Evolutionary conservation across 1,140 invertebrate species (phyloP).

Genomic region (Spodoptera frugiperda): DNA sequence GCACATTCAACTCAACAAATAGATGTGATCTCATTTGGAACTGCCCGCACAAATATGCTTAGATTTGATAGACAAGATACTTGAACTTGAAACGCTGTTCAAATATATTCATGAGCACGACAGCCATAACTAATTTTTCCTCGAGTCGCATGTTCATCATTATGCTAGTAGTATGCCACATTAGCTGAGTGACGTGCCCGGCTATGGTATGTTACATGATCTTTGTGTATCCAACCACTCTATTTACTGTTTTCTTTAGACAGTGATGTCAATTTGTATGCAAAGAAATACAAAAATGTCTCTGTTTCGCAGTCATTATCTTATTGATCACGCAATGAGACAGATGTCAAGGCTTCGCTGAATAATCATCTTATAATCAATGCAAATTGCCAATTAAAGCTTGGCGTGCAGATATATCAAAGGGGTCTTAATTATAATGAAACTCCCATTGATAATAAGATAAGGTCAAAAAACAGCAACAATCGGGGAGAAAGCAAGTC

Average conservation of each 20-base stretch:
- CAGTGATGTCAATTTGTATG: slow-evolving; percentile 30
- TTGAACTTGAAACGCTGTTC: slow-evolving; percentile 38
- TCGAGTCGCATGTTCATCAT: slow-evolving; percentile 38
- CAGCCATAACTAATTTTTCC: slow-evolving; percentile 42
- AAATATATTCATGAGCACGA: slow-evolving; percentile 47
- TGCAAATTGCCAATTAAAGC: slow-evolving; percentile 47
- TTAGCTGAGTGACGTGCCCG: slow-evolving; percentile 43
- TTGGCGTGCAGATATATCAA: slow-evolving; percentile 33
- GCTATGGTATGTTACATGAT: slow-evolving; percentile 38
- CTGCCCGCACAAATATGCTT: slow-evolving; percentile 21
- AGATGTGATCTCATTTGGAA: slow-evolving; percentile 44
- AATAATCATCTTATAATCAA: slow-evolving; percentile 45
- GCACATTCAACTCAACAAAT: slow-evolving; percentile 37
- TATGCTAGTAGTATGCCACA: slow-evolving; percentile 45
- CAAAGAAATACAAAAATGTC: slow-evolving; percentile 7
- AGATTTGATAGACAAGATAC: slow-evolving; percentile 21
- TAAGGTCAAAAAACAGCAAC: slow-evolving; percentile 40
- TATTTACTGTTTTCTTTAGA: slow-evolving; percentile 15
- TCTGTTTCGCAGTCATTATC: slow-evolving; percentile 33
- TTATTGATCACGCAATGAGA: slow-evolving; percentile 46
- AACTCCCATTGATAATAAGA: slow-evolving; percentile 40
- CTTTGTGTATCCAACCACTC: slow-evolving; percentile 15
- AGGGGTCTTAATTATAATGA: slow-evolving; percentile 29
- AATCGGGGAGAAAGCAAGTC: slow-evolving; percentile 38
- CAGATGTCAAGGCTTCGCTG: slow-evolving; percentile 44